Evolutionary conservation across 2,797 vertebrate species (phyloP), one percentile per base, ranked within the genome.

Genomic region (Oryzias sinensis): DNA sequence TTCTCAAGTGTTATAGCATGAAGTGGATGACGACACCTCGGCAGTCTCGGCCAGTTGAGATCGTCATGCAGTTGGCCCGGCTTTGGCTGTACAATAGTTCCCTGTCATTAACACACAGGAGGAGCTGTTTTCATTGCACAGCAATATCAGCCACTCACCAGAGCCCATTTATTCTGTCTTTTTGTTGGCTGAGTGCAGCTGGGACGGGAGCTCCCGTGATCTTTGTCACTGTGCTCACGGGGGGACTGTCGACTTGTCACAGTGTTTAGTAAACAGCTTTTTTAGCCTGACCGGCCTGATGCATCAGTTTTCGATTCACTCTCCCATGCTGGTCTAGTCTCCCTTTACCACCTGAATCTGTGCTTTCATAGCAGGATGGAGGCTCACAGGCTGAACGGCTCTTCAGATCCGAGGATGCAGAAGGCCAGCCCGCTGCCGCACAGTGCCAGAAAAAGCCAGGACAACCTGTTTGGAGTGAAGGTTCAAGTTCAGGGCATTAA

Each of bases 401-500:
- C 92, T 47, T 68, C 87, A 17, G 89, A 87, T 56, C 74, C 89
- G 47, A 88, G 89, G 0, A 24, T 89, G 43, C 90, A 91, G 70
- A 87, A 74, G 56, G 80, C 88, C 59, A 87, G 82, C 22, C 56
- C n/a, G 44, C 66, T 90, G 52, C 87, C 87, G 49, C 77, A 80
- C 81, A 78, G 62, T 37, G 59, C 75, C 58, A 65, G 68, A 17
- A 84, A 79, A 71, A 82, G 67, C 57, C 74, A 68, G 4, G 82
- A 89, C 5, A 59, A 53, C 0, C 83, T 91, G 64, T 99, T 98
- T 0, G 97, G 97, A 29, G 93, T 98, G 72, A 93, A 92, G 68
- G 95, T 98, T 54, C 91, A 93, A 73, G 93, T 99, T 8, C 97
- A 98, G 74, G 96, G 96, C 11, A 92, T 97, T 0, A 93, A 95